Percentiles rank a stretch among this genome's conserved stretches.
Evolutionary conservation across 2,888 invertebrate species (phyloP).

Genomic region (Agrotis puta): DNA sequence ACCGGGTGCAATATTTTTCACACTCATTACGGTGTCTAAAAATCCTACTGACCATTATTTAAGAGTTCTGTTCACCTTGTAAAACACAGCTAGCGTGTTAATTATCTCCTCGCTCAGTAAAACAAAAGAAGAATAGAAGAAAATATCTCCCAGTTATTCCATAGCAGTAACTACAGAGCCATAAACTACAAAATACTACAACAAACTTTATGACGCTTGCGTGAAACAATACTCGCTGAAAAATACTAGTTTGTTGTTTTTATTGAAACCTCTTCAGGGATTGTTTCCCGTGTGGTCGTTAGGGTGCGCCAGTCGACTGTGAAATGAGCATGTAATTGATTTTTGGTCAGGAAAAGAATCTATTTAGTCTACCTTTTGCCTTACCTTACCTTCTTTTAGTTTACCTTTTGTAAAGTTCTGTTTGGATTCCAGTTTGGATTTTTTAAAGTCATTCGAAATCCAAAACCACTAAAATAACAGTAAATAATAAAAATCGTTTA

Average conservation of each 20-base stretch:
- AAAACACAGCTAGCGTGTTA: conserved; percentile 2
- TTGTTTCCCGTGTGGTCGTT: background rate
- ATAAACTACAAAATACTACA: conserved; percentile 7
- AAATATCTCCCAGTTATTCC: background rate
- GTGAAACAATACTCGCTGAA: background rate
- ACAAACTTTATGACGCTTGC: background rate
- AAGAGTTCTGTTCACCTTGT: background rate
- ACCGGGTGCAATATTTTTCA: background rate
- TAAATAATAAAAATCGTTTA: too few relatives aligned
- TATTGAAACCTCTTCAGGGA: background rate
- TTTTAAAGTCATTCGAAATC: background rate
- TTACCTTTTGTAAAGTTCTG: background rate
- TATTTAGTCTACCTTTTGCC: background rate
- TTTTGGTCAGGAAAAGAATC: background rate
- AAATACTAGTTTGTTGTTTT: background rate
- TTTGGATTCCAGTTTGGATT: background rate
- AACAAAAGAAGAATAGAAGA: background rate
- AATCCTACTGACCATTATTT: background rate
- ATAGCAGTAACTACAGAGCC: conserved; percentile 2
- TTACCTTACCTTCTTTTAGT: too few relatives aligned
- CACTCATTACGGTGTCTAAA: background rate
- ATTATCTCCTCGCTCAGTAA: background rate
- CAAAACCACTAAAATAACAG: too few relatives aligned
- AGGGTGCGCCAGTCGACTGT: background rate
- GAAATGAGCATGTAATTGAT: background rate